Conservation (phyloP, 2,113 vertebrate species). For the Psittacula cyanocephala region DNA sequence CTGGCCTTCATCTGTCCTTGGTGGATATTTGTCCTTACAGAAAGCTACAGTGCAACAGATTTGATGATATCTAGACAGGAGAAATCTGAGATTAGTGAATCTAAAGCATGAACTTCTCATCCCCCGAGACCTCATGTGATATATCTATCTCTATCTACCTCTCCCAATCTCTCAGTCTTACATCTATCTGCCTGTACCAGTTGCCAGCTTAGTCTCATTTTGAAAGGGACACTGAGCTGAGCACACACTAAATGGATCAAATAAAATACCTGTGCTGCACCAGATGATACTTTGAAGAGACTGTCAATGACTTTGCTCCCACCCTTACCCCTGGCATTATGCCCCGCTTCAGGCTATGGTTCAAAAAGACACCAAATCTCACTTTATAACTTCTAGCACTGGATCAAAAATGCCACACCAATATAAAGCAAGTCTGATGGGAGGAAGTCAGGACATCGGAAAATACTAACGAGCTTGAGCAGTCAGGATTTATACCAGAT, state of each 20-base stretch:
- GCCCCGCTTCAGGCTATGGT: not conserved
- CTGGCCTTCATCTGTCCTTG: not conserved
- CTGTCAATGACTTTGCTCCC: accelerated
- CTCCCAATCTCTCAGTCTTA: not conserved
- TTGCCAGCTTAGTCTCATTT: not conserved
- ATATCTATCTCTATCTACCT: not conserved
- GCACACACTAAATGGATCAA: not conserved
- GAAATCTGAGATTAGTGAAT: not conserved
- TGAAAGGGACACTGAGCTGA: not conserved
- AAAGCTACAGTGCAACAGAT: not conserved
- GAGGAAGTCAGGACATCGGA: not conserved
- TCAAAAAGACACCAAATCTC: not conserved
- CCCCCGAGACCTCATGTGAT: not conserved
- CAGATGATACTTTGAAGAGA: not conserved
- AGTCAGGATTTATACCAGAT: not conserved
- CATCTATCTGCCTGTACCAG: not conserved
- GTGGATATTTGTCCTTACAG: not conserved
- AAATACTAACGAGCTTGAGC: not conserved
- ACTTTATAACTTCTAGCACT: not conserved
- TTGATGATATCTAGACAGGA: not conserved
- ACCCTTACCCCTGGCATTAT: not conserved
- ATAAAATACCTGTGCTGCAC: not conserved
- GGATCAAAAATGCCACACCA: not conserved
- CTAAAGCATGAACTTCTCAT: not conserved
- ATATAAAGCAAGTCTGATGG: not conserved